Percentiles rank a stretch among this genome's conserved stretches.
Evolutionary conservation across 2,888 invertebrate species (phyloP).

Genomic region (Hemistola chrysoprasaria): DNA sequence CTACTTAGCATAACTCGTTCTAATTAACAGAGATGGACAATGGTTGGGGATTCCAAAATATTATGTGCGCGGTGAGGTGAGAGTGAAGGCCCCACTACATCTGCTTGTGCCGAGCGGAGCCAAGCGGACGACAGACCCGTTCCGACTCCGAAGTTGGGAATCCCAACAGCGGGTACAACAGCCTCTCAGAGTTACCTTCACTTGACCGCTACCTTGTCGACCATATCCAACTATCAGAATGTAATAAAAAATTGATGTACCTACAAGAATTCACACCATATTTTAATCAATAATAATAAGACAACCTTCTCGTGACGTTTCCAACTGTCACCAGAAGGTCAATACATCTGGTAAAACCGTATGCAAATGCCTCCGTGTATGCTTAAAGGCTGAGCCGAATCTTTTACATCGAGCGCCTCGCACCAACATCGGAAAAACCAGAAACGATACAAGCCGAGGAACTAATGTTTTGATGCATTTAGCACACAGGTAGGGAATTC

Average conservation of each 20-base stretch:
- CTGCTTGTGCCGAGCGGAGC: conserved; percentile 42
- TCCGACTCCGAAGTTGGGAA: conserved; percentile 47
- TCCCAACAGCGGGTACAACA: conserved; percentile 49
- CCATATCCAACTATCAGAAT: conserved; percentile 10
- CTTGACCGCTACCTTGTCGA: conserved; percentile 20
- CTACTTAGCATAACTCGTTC: conserved; percentile 36
- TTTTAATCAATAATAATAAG: conserved; percentile 23
- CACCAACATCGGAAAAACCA: conserved; percentile 49
- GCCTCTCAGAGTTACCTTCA: conserved; percentile 32
- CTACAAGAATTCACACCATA: conserved; percentile 11
- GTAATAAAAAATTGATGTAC: conserved; percentile 12
- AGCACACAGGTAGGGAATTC: conserved; percentile 43
- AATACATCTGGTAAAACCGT: conserved; percentile 53
- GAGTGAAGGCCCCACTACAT: background rate
- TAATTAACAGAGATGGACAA: conserved; percentile 32
- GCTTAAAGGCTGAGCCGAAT: conserved; percentile 41
- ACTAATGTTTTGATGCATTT: conserved; percentile 48
- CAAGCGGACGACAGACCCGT: conserved; percentile 38
- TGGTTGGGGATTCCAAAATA: conserved; percentile 47
- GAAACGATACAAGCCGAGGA: conserved; percentile 39
- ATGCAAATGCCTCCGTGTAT: conserved; percentile 43
- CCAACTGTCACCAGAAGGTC: conserved; percentile 39
- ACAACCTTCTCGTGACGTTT: too few species aligned
- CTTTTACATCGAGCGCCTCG: conserved; percentile 34
- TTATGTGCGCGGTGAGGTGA: conserved; percentile 24